Evolutionary conservation across 2,888 invertebrate genomes (phyloP).

Genomic region (Craniophora ligustri): DNA sequence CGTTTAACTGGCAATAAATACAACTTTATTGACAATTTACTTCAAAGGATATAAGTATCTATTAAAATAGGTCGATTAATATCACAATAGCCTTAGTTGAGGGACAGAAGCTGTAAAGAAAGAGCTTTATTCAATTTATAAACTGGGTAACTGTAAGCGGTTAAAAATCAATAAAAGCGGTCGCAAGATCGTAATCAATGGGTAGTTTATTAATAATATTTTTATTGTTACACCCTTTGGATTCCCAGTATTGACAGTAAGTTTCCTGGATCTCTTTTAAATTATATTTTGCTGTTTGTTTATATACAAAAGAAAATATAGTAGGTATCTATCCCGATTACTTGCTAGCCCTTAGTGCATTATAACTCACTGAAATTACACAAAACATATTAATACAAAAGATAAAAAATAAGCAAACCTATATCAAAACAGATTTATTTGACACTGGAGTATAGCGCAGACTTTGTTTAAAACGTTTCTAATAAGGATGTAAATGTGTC

Average conservation of each 20-base stretch:
- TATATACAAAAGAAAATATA: too few species aligned
- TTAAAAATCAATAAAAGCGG: constrained; percentile 11
- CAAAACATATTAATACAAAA: too few species aligned
- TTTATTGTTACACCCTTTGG: constrained; percentile 47
- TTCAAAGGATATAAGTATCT: constrained; percentile 11
- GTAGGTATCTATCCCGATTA: too few species aligned
- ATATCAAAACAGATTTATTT: too few species aligned
- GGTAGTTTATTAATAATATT: constrained; percentile 59
- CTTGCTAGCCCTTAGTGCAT: too few species aligned
- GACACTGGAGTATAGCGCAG: too few species aligned
- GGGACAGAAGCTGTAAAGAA: not conserved
- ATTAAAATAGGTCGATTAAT: constrained; percentile 10
- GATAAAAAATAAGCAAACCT: too few species aligned
- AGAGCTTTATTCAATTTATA: not conserved
- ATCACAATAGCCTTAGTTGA: constrained; percentile 6
- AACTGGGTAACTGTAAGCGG: not conserved
- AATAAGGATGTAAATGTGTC: too few species aligned
- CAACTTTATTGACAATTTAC: constrained; percentile 36
- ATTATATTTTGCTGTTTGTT: too few species aligned
- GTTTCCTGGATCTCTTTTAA: too few species aligned
- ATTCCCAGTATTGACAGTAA: constrained; percentile 48
- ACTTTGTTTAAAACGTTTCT: too few species aligned
- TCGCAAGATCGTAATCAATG: constrained; percentile 32
- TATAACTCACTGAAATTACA: too few species aligned
- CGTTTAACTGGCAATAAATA: constrained; percentile 35